These are phyloP conservation scores for Alfaro cultratus DNA, from an alignment of 2,797 vertebrate species.

Conservation along the genomic window DNA sequence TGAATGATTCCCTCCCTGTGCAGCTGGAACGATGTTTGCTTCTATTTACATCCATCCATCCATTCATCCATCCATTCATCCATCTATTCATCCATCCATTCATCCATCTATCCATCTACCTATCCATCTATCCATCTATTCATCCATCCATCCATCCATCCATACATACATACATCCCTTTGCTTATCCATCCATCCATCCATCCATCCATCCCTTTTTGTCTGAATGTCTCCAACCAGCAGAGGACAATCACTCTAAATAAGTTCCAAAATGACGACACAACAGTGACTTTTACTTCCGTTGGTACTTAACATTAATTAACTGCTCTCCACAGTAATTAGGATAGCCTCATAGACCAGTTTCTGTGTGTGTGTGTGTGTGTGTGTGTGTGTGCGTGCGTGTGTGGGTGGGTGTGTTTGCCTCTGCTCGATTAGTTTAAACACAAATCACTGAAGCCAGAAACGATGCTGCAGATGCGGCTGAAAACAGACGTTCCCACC, in stretches of 20 bases:
- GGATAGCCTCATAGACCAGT: constrained; percentile 3
- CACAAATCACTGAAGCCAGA: constrained; percentile 18
- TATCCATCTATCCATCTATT: too few species aligned
- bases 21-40: background rate
- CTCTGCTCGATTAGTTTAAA: background rate
- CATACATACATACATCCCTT: too few species aligned
- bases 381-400: accelerated
- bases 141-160: too few species aligned
- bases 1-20: background rate
- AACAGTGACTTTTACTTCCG: constrained; percentile 2
- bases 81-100: too few species aligned
- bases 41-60: too few species aligned
- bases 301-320: constrained; percentile 12
- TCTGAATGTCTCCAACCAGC: background rate
- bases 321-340: constrained; percentile 15
- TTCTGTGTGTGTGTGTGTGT: background rate
- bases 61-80: too few species aligned
- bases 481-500: constrained; percentile 10
- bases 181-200: too few species aligned
- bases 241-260: background rate
- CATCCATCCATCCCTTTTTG: background rate
- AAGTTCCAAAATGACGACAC: constrained; percentile 1
- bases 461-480: constrained; percentile 15
- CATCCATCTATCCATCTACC: background rate
- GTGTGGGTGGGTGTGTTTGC: background rate